Base-by-base conservation (phyloP, 2,888 invertebrate genomes). In the Leucoptera coffeella region DNA sequence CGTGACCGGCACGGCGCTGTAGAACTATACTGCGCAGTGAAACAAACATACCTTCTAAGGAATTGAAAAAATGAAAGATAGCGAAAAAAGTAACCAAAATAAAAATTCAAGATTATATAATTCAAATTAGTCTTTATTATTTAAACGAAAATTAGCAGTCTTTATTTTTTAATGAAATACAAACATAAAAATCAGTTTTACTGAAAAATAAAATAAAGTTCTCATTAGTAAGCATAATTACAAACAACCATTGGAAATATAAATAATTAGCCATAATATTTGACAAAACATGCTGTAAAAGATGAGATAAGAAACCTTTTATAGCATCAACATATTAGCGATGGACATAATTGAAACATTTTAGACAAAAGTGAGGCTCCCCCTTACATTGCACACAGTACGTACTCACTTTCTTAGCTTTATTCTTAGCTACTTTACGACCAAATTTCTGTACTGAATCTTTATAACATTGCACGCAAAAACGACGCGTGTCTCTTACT, bases 391-490 rank as follows among this genome's bases (percentile, higher is more conserved):
- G 29, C 24, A 30, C 29, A 31, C 39, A 40, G 34, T 37, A 39
- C 26, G 38, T 38, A 31, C 30, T 32, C 30, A 42, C 39, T 35
- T 38, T 42, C 34, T 39, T 40, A 30, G 40, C 28, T 37, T 37
- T 42, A 32, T 39, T 42, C 32, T 38, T 38, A 30, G 40, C 40
- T 30, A 36, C 23, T 36, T 38, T 38, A 30, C 36, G 35, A 30
- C 40, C 39, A 36, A 37, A 38, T 31, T 35, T 23, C 32, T 38
- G 30, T 31, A 37, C 38, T 29, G 28, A 30, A 32, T 36, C 34
- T 39, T 39, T 40, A 31, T 39, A 42, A 34, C 39, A 42, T 34
- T 35, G 32, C 27, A 35, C 32, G 33, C 39, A 43, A 34, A 38
- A 39, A 33, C 39, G 35, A 29, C 41, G 31, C 30, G 36, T 37